Conservation (phyloP, 2,113 vertebrate genomes). For the Peucedramus taeniatus region DNA sequence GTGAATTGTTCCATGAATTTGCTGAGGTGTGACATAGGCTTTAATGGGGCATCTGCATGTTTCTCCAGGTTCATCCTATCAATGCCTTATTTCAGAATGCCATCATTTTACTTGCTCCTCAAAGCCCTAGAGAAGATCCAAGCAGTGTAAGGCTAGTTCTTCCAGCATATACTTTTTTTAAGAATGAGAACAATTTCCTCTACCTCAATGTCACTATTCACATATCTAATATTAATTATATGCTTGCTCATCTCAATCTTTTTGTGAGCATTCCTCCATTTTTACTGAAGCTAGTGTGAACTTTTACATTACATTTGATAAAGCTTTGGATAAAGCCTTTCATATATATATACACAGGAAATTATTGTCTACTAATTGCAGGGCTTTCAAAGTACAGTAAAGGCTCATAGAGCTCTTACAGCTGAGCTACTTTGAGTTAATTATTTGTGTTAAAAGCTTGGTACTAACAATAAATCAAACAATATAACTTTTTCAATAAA, state of each 20-base stretch:
- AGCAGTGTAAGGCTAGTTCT: background rate
- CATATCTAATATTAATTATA: background rate
- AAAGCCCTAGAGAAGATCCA: background rate
- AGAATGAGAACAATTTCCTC: background rate
- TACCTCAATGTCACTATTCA: accelerated
- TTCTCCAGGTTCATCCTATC: background rate
- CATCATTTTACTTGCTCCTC: background rate
- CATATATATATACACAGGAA: background rate
- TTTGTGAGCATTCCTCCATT: background rate
- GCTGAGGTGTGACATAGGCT: accelerated
- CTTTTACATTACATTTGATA: background rate
- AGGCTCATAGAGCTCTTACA: background rate
- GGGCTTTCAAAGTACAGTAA: background rate
- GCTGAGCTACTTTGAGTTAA: background rate
- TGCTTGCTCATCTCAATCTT: background rate
- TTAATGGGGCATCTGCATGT: background rate
- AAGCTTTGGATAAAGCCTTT: background rate
- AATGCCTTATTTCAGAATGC: background rate
- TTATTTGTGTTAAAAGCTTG: background rate
- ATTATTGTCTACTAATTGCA: background rate
- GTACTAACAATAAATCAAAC: background rate
- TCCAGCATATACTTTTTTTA: background rate
- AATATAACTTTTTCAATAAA: background rate
- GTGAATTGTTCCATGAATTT: background rate
- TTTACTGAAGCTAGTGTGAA: background rate